Conservation (phyloP, 2,113 vertebrate genomes). For the Crotalus tigris region DNA sequence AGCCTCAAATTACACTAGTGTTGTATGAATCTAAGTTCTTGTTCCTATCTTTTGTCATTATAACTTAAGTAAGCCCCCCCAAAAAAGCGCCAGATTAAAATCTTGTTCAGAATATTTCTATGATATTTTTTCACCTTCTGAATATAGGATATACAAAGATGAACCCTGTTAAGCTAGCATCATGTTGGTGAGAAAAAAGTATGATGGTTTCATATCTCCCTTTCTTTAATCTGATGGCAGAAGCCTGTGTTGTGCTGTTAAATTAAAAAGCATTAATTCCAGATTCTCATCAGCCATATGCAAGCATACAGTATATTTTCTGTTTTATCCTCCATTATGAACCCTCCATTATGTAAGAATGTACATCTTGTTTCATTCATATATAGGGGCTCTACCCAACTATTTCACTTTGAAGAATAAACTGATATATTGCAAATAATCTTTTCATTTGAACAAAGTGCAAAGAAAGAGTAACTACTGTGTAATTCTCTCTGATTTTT, state of each 20-base stretch:
- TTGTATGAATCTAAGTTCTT: background rate
- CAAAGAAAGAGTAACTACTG: background rate
- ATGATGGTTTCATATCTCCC: background rate
- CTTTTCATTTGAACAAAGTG: background rate
- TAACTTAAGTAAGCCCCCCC: no score
- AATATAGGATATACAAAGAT: background rate
- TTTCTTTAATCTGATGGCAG: background rate
- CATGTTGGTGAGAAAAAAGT: background rate
- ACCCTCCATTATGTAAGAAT: background rate
- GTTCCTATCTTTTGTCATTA: background rate
- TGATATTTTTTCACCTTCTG: background rate
- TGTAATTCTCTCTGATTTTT: conserved; percentile 18
- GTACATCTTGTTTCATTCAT: background rate
- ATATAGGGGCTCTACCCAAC: background rate
- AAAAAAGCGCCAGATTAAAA: background rate
- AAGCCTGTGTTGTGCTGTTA: background rate
- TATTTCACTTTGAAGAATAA: background rate
- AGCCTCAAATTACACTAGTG: background rate
- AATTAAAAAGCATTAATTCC: background rate
- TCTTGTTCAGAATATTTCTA: background rate
- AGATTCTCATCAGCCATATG: background rate
- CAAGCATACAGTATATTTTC: background rate
- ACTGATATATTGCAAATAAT: background rate
- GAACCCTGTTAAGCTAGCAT: background rate
- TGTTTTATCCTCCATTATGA: background rate